Evolutionary conservation across 2,113 vertebrate genomes (phyloP).

Genomic region (Mola mola): DNA sequence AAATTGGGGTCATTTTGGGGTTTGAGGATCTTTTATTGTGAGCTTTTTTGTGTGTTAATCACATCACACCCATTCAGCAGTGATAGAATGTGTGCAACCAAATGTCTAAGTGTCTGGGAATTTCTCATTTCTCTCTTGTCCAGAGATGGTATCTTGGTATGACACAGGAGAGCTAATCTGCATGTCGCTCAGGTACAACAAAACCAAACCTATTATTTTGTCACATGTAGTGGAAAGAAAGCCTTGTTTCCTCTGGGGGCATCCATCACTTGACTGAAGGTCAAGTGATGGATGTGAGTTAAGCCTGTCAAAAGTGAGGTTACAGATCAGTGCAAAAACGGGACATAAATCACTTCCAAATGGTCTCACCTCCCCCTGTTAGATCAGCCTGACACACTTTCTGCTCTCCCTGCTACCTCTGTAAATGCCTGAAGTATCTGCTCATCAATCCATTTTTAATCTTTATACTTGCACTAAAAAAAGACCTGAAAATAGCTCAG

Average conservation of each 20-base stretch:
- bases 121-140: slow-evolving; percentile 29
- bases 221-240: slow-evolving; percentile 21
- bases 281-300: slow-evolving; percentile 69
- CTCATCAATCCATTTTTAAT: not conserved
- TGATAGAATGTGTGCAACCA: slow-evolving; percentile 6
- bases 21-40: too few species aligned
- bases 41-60: not conserved
- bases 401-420: slow-evolving; percentile 7
- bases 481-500: not conserved
- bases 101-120: slow-evolving; percentile 20
- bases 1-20: too few species aligned
- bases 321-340: slow-evolving; percentile 63
- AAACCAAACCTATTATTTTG: slow-evolving; percentile 54
- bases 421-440: not conserved
- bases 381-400: slow-evolving; percentile 41
- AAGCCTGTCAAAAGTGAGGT: slow-evolving; percentile 62
- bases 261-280: too few species aligned
- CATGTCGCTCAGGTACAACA: slow-evolving; percentile 37
- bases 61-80: not conserved
- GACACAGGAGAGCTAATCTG: slow-evolving; percentile 17
- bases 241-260: slow-evolving; percentile 30
- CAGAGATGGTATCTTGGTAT: slow-evolving; percentile 16
- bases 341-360: slow-evolving; percentile 65
- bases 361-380: slow-evolving; percentile 47
- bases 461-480: not conserved